Evolutionary conservation across 2,113 vertebrate species (phyloP), one percentile per base, ranked within the genome.

Genomic region (Indri indri): DNA sequence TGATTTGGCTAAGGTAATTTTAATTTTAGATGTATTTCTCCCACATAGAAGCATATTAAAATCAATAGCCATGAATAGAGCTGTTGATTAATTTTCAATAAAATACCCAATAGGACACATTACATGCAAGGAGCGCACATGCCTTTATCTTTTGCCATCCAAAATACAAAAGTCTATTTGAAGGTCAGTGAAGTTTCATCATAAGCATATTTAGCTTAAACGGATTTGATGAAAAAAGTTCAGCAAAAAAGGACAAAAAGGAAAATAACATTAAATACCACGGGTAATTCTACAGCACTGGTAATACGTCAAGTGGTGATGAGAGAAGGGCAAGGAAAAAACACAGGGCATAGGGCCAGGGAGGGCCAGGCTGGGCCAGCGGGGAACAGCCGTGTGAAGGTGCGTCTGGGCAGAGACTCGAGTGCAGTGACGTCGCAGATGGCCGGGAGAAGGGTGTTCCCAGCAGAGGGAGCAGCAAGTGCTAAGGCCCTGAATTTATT

Each of bases 11-110:
- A 10, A 57, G 63, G 54, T 88, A 91, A 92, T 42, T 74, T 81
- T 61, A 83, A 85, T 32, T 11, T 71, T 74, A 95, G 97, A 91
- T 50, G 42, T 71, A 63, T 70, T 59, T 42, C 57, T 93, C 52
- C 32, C 32, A 86, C 52, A 47, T 5, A 76, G 71, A 77, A 77
- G 81, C 73, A 83, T 34, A 94, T 52, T 81, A 95, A 87, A 91
- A 90, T 61, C n/a, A 74, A 87, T 16, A 84, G 94, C 68, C 92
- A 94, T 74, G 79, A 94, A 95, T 0, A 5, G 2, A 30, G 54
- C 42, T 65, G 57, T 16, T 97, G 96, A 57, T 45, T 66, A 37
- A 71, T 86, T 93, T 96, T 86, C 16, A 65, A 32, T n/a, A 81
- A 87, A 93, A 90, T 57, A 59, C 45, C 23, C 42, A 65, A 85